Conservation (phyloP, 1,140 invertebrate species). For the Pentalonia nigronervosa region DNA sequence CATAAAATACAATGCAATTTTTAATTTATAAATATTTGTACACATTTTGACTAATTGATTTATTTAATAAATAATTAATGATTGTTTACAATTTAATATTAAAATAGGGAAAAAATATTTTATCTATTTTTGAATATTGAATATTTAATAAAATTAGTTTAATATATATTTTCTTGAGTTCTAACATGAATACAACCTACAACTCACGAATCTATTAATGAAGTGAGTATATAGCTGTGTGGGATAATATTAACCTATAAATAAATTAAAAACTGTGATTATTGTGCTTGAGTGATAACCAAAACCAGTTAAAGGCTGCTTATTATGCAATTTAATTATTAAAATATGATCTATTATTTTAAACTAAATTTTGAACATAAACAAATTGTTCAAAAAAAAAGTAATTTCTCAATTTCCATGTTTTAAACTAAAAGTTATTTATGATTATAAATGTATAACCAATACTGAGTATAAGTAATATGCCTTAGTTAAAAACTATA, state of each 20-base stretch:
- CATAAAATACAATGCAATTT: neutral
- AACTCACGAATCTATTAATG: neutral
- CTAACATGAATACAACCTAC: neutral
- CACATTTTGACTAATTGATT: neutral
- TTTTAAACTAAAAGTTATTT: neutral
- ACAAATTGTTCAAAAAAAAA: neutral
- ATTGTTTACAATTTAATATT: neutral
- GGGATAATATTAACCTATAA: neutral
- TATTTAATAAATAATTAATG: neutral
- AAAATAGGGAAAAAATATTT: neutral
- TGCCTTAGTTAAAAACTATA: no score
- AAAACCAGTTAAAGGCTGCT: conserved; percentile 22
- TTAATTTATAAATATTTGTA: neutral
- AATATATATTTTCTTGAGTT: neutral
- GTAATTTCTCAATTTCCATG: neutral
- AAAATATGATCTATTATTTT: neutral
- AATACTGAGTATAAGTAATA: no score
- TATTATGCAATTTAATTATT: neutral
- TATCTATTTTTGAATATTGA: neutral
- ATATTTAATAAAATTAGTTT: neutral
- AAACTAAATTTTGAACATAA: neutral
- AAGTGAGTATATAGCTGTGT: neutral
- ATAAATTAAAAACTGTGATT: conserved; percentile 21
- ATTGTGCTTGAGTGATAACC: neutral
- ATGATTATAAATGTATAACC: neutral